phyloP scores from a whole-genome alignment of 2,888 invertebrate species.

The Drosophila testacea region DNA sequence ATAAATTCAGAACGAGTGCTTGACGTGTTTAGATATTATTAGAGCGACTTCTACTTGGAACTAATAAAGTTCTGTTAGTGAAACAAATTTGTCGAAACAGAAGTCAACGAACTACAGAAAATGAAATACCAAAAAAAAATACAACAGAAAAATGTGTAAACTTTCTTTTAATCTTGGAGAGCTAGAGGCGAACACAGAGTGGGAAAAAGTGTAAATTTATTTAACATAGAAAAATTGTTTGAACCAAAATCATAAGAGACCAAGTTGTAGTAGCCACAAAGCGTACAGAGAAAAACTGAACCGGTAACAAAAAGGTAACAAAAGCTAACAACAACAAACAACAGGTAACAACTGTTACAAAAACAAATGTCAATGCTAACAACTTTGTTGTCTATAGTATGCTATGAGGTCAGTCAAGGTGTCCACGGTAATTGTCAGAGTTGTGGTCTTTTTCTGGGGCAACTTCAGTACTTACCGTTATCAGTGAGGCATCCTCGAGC shows the following conservation, averaged over 20 bases:
- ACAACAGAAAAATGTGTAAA: slow-evolving; percentile 37
- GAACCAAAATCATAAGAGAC: slow-evolving; percentile 45
- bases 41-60: slow-evolving; percentile 15
- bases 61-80: slow-evolving; percentile 33
- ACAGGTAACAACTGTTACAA: slow-evolving; percentile 24
- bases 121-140: slow-evolving; percentile 5
- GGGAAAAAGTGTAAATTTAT: slow-evolving; percentile 70
- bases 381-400: slow-evolving; percentile 21
- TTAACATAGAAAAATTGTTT: slow-evolving; percentile 65
- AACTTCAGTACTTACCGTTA: slow-evolving; percentile 79
- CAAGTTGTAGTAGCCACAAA: slow-evolving; percentile 28
- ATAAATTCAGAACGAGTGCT: slow-evolving; percentile 24
- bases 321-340: slow-evolving; percentile 16
- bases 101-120: slow-evolving; percentile 68
- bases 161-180: slow-evolving; percentile 58
- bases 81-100: slow-evolving; percentile 3
- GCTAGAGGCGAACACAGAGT: slow-evolving; percentile 16
- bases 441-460: slow-evolving; percentile 1
- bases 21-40: slow-evolving; percentile 49
- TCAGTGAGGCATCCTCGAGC: slow-evolving; percentile 83
- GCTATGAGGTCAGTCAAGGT: slow-evolving; percentile 26
- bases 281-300: slow-evolving; percentile 34
- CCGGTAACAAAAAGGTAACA: slow-evolving; percentile 46
- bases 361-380: slow-evolving; percentile 62
- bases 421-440: slow-evolving; percentile 14